Evolutionary conservation across 2,797 vertebrate species (phyloP).

Genomic region (Synanceia verrucosa): DNA sequence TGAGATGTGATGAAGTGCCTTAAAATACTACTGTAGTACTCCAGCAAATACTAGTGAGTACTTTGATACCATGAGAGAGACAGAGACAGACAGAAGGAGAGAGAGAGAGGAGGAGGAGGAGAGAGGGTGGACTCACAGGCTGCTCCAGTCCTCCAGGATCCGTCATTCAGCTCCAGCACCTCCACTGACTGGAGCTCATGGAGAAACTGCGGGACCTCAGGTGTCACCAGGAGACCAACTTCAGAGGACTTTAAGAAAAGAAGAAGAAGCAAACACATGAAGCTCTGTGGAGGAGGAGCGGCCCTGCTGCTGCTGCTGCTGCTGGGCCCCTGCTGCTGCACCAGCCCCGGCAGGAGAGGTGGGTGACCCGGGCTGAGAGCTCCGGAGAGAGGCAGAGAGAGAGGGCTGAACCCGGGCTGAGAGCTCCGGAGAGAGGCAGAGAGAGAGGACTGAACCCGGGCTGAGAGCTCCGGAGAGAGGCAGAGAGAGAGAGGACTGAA

Average conservation of each 20-base stretch:
- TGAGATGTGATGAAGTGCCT: too few species aligned
- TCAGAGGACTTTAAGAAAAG: too few species aligned
- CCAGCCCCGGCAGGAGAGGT: constrained; percentile 52
- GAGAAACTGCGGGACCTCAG: neutral
- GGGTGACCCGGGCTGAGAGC: constrained; percentile 11
- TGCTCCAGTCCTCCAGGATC: neutral
- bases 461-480: neutral
- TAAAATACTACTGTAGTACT: too few species aligned
- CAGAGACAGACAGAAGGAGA: too few species aligned
- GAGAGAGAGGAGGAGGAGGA: neutral
- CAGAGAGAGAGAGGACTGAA: neutral
- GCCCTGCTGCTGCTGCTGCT: constrained; percentile 56
- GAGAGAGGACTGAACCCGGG: neutral
- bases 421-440: neutral
- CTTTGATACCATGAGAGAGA: too few species aligned
- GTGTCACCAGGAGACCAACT: too few species aligned
- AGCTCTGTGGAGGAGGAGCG: neutral
- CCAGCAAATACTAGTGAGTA: too few species aligned
- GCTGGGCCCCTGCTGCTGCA: constrained; percentile 55
- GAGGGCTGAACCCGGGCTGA: neutral
- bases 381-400: neutral
- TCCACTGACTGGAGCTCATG: neutral
- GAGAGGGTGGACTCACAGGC: neutral
- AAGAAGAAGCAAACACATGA: constrained; percentile 19
- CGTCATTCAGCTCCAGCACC: constrained; percentile 4